These are phyloP conservation scores for Zoanthus sansibaricus DNA, from an alignment of 92 coral and sea anemone genomes.

Conservation along the genomic window DNA sequence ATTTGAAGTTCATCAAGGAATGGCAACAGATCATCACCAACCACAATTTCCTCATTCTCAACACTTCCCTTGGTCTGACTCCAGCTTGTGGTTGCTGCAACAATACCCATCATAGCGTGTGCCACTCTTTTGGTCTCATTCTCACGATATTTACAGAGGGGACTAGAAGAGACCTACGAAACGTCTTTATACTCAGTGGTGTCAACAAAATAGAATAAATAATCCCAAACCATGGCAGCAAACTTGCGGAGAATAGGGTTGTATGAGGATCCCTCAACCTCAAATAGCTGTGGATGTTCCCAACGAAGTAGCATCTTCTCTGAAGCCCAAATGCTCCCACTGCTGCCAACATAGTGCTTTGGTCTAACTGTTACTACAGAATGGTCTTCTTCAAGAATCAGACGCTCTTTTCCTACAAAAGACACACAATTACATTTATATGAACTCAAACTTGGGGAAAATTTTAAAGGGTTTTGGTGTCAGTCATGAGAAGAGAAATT, in stretches of 20 bases:
- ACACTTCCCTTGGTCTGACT: slow-evolving; percentile 16
- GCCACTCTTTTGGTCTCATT: slow-evolving; percentile 43
- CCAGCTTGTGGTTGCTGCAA: slow-evolving; percentile 22
- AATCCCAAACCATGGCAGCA: slow-evolving; percentile 45
- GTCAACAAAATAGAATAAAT: slow-evolving; percentile 39
- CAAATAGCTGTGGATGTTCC: slow-evolving; percentile 50
- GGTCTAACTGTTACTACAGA: slow-evolving; percentile 61
- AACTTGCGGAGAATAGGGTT: slow-evolving; percentile 47
- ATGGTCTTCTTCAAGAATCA: slow-evolving; percentile 56
- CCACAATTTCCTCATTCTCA: slow-evolving; percentile 16
- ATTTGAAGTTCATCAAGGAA: slow-evolving; percentile 20
- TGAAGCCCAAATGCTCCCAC: slow-evolving; percentile 66
- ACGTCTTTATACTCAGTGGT: slow-evolving; percentile 46
- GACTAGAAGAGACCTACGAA: slow-evolving; percentile 25
- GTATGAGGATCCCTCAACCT: slow-evolving; percentile 29
- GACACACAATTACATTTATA: slow-evolving; percentile 8
- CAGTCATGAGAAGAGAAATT: slow-evolving; percentile 13
- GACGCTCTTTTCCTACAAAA: slow-evolving; percentile 27
- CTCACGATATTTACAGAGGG: slow-evolving; percentile 26
- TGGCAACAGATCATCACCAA: slow-evolving; percentile 44
- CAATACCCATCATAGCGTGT: slow-evolving; percentile 47
- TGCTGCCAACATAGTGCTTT: slow-evolving; percentile 55
- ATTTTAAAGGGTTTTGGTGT: slow-evolving; percentile 12
- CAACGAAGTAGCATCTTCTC: slow-evolving; percentile 54
- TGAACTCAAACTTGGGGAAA: slow-evolving; percentile 8